These are phyloP conservation scores for Hymenopus coronatus DNA, from an alignment of 2,888 invertebrate genomes.

Conservation along the genomic window DNA sequence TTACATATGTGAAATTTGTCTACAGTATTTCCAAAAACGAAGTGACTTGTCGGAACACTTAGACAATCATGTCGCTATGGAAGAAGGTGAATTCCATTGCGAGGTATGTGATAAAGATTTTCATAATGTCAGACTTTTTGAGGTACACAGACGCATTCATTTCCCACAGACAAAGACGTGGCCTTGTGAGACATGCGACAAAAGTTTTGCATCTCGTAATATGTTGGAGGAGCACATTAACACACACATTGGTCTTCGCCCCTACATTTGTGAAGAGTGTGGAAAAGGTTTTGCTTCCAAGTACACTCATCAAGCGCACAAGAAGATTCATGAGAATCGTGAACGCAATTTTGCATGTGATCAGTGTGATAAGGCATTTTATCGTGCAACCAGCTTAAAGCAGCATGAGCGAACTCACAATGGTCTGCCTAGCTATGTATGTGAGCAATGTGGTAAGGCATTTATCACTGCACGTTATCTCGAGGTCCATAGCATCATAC, in stretches of 20 bases:
- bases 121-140: slow-evolving; percentile 57
- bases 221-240: slow-evolving; percentile 69
- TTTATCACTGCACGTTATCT: slow-evolving; percentile 75
- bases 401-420: slow-evolving; percentile 75
- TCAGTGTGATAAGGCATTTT: slow-evolving; percentile 68
- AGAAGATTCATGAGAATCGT: slow-evolving; percentile 67
- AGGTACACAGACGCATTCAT: slow-evolving; percentile 63
- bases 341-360: slow-evolving; percentile 67
- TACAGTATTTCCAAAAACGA: slow-evolving; percentile 60
- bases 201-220: slow-evolving; percentile 65
- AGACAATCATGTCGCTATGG: slow-evolving; percentile 59
- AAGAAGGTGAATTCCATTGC: slow-evolving; percentile 63
- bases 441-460: slow-evolving; percentile 65
- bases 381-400: slow-evolving; percentile 70
- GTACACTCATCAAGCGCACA: slow-evolving; percentile 72
- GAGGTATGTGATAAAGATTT: slow-evolving; percentile 62
- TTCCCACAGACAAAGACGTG: slow-evolving; percentile 60
- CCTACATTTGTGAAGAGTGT: slow-evolving; percentile 64
- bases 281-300: slow-evolving; percentile 75
- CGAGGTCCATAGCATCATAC: slow-evolving; percentile 76
- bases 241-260: slow-evolving; percentile 64
- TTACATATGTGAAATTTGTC: slow-evolving; percentile 70
- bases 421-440: slow-evolving; percentile 66
- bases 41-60: slow-evolving; percentile 61
- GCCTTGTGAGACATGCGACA: slow-evolving; percentile 63